Percentiles rank a stretch among this genome's conserved stretches.
phyloP scores from a whole-genome alignment of 2,113 vertebrate genomes.

The Anarhynchus alexandrinus region DNA sequence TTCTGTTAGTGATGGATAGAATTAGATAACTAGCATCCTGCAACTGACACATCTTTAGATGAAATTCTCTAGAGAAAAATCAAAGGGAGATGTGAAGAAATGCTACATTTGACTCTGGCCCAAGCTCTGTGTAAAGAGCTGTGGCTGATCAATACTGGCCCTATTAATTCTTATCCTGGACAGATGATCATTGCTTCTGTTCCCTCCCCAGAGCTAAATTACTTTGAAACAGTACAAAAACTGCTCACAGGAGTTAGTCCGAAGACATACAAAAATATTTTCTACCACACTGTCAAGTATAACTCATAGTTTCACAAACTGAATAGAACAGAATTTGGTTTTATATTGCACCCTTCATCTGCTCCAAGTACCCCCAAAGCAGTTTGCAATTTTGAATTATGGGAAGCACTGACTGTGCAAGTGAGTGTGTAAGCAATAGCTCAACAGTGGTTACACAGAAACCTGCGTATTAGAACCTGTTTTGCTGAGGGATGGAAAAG shows the following conservation, averaged over 20 bases:
- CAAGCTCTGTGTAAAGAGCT: slow-evolving; percentile 48
- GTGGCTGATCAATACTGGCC: slow-evolving; percentile 63
- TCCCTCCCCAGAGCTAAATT: slow-evolving; percentile 68
- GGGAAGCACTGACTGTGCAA: neutral
- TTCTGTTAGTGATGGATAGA: neutral
- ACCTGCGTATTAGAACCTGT: neutral
- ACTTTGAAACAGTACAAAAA: slow-evolving; percentile 65
- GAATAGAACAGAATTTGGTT: slow-evolving; percentile 34
- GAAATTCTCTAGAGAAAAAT: slow-evolving; percentile 60
- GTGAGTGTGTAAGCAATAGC: neutral
- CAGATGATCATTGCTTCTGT: slow-evolving; percentile 55
- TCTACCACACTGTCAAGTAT: slow-evolving; percentile 16
- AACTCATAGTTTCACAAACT: slow-evolving; percentile 14
- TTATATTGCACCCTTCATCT: slow-evolving; percentile 9
- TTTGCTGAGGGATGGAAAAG: neutral
- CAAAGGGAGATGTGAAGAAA: slow-evolving; percentile 62
- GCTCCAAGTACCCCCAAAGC: neutral
- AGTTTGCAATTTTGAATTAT: slow-evolving; percentile 8
- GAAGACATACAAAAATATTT: slow-evolving; percentile 57
- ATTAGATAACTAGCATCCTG: slow-evolving; percentile 41
- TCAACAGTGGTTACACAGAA: neutral
- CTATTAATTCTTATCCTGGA: slow-evolving; percentile 72
- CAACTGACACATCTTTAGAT: slow-evolving; percentile 28
- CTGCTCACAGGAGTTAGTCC: slow-evolving; percentile 22
- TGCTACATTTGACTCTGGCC: slow-evolving; percentile 62